Conservation (phyloP, 2,113 vertebrate genomes). For the Axis porcinus region DNA sequence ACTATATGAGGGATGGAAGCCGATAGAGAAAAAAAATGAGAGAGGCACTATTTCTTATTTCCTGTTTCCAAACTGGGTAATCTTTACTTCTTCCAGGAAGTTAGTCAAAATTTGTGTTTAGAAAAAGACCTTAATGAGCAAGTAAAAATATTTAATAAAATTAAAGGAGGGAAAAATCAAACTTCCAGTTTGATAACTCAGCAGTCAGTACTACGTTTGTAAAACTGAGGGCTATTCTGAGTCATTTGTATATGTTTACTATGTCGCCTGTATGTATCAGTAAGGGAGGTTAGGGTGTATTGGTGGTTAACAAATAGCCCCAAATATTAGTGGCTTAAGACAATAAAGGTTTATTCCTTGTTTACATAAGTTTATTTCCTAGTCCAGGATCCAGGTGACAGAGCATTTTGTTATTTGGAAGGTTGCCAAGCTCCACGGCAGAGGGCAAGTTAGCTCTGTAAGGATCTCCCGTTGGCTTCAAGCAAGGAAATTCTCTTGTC, state of each 20-base stretch:
- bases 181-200: background rate
- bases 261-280: background rate
- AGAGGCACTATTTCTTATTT: background rate
- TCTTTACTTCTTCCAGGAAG: background rate
- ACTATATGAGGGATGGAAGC: background rate
- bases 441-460: background rate
- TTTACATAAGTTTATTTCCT: background rate
- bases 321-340: background rate
- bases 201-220: background rate
- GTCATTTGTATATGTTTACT: background rate
- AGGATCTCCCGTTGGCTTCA: background rate
- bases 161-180: background rate
- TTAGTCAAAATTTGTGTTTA: slow-evolving; percentile 3
- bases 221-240: background rate
- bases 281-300: background rate
- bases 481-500: background rate
- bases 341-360: background rate
- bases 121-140: background rate
- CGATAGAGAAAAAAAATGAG: background rate
- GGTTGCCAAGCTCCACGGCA: background rate
- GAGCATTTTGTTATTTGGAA: background rate
- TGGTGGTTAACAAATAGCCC: background rate
- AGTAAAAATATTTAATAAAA: slow-evolving; percentile 1
- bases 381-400: background rate
- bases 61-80: background rate